Evolutionary conservation across 2,797 vertebrate genomes (phyloP), one percentile per base, ranked within the genome.

Genomic region (Yasuhikotakia modesta): DNA sequence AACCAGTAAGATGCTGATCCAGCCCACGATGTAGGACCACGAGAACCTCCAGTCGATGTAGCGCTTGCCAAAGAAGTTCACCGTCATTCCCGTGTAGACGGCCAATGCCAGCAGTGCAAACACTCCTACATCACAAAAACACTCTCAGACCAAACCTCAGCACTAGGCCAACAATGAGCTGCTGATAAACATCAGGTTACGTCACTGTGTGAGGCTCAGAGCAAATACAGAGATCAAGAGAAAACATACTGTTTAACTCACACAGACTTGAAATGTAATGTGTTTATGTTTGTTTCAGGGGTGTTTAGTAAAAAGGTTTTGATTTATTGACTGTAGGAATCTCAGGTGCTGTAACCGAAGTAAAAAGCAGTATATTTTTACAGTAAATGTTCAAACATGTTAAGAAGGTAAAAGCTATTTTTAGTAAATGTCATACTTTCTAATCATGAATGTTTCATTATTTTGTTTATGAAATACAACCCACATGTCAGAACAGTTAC

Each of bases 11-110:
- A 93, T 86, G 1, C 92, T 93, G 10, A 95, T 88, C 95, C 95
- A 96, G 73, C 92, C 94, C 16, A 95, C 86, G 76, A 95, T 94
- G 88, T 95, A 95, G 58, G 95, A 96, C 95, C 95, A 96, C 39
- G 94, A 95, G 76, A 96, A 95, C 35, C 90, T 89, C 95, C 95
- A 96, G 82, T 94, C 89, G 2, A 89, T 1, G 57, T 91, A 94
- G 35, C 92, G 92, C 64, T 94, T 94, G 21, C 93, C 94, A 48
- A 94, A 95, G 85, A 94, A 93, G 52, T 91, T 92, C 57, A 94
- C 89, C 0, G 94, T 94, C 83, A 94, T 91, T 0, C 92, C 94
- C 0, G 94, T 94, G 90, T 94, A 95, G 64, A 95, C 89, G 0
- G 91, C 88, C 83, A 96, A 82, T 43, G 92, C 95, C 81, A 96